Conservation (phyloP, 2,113 vertebrate genomes). For the Fregetta grallaria region DNA sequence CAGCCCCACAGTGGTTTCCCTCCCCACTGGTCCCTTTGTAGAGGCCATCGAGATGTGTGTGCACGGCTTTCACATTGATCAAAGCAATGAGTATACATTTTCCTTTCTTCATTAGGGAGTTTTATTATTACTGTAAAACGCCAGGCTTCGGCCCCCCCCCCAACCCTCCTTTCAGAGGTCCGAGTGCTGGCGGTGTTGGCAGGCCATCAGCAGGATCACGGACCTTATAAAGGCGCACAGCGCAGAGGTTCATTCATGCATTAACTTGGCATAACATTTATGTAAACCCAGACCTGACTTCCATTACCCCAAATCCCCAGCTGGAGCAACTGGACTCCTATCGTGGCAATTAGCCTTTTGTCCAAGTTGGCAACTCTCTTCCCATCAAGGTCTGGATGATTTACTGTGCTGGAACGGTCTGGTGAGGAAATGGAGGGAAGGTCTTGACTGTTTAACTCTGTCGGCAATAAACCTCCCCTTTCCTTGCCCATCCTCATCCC, state of each 20-base stretch:
- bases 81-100: neutral
- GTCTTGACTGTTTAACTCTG: neutral
- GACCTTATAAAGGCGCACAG: neutral
- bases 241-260: neutral
- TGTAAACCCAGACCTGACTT: neutral
- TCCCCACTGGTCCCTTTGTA: neutral
- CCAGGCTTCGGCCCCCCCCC: neutral
- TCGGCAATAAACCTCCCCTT: neutral
- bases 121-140: neutral
- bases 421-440: neutral
- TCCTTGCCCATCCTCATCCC: neutral
- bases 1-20: neutral
- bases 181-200: neutral
- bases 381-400: neutral
- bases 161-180: neutral
- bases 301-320: neutral
- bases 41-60: neutral
- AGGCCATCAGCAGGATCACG: neutral
- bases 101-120: neutral
- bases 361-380: neutral
- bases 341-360: neutral
- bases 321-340: neutral
- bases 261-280: neutral
- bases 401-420: neutral
- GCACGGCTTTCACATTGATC: neutral